Base-by-base conservation (phyloP, 2,888 invertebrate species). In the Mythimna impura region DNA sequence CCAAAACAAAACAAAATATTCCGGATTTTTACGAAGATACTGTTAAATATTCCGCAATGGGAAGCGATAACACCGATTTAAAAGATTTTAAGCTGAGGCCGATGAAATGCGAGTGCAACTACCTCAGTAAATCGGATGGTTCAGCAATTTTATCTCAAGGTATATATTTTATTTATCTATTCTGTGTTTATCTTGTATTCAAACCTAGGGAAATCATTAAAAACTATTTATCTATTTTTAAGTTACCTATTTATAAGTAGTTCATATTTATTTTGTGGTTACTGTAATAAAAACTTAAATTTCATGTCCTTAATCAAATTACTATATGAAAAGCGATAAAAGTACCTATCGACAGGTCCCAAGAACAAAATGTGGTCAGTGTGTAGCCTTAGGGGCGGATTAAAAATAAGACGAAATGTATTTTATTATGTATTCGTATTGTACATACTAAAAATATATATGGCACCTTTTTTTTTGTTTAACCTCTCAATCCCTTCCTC, bases 101-200 rank as follows among this genome's bases (percentile, higher is more conserved):
- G 54, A 96, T 98, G 93, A 96, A 97, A 86, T 98, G 98, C 86
- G 97, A 98, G 93, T 92, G 98, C 40, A 98, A 98, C 91, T 97
- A 97, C 66, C 93, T 98, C 25, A 97, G 97, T 69, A 97, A 97
- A 90, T 97, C 98, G 0, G 98, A 98, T 94, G 98, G 98, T 20
- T 98, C 98, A 0, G 97, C 97, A 20, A 96, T 98, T 89, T 96
- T 98, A 88, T 97, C 97, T 78, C 98, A 98, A 97, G 98, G 98
- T 98, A 95, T 78, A n/a, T 12, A 40, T 20, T 58, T n/a, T 62
- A 55, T 30, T 0, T 14, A 34, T 47, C 47, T 20, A 20, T 17
- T 20, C 17, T 47, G 4, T 47, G 17, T 47, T 6, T 14, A 12
- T 17, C 12, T 43, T 36, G 6, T 8, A 54, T 36, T 52, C 6